Evolutionary conservation across 2,888 invertebrate genomes (phyloP).

Genomic region (Emmelina monodactyla): DNA sequence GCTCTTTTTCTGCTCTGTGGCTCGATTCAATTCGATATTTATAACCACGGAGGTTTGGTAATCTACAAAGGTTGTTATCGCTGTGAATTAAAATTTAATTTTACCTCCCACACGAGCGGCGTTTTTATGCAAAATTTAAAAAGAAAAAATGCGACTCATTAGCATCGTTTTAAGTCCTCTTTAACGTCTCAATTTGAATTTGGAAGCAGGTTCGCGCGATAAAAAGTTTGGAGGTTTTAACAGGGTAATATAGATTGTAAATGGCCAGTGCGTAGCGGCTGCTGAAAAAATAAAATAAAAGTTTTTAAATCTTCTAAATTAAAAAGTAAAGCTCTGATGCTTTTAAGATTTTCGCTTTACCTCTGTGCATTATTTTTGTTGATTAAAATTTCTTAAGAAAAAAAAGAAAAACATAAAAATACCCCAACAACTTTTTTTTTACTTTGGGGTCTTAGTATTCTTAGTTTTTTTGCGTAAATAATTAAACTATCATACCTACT

Average conservation of each 20-base stretch:
- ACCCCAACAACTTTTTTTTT: too few relatives aligned
- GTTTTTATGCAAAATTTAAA: slow-evolving; percentile 37
- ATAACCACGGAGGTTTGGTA: slow-evolving; percentile 1
- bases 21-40: slow-evolving; percentile 1
- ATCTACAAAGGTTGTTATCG: slow-evolving; percentile 16
- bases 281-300: slow-evolving; percentile 3
- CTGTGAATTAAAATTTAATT: slow-evolving; percentile 22
- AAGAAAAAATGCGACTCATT: slow-evolving; percentile 35
- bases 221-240: slow-evolving; percentile 21
- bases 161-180: slow-evolving; percentile 38
- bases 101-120: slow-evolving; percentile 23
- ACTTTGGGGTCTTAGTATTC: too few relatives aligned
- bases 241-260: slow-evolving; percentile 15
- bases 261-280: slow-evolving; percentile 6
- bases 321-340: too few relatives aligned
- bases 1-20: slow-evolving; percentile 4
- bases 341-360: too few relatives aligned
- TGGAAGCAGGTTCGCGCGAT: slow-evolving; percentile 23
- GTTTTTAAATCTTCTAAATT: too few relatives aligned
- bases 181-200: slow-evolving; percentile 53
- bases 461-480: too few relatives aligned
- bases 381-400: too few relatives aligned
- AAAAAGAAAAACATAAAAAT: too few relatives aligned
- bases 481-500: too few relatives aligned
- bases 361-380: too few relatives aligned